Evolutionary conservation across 2,888 invertebrate genomes (phyloP), one percentile per base, ranked within the genome.

Genomic region (Protonemura montana): DNA sequence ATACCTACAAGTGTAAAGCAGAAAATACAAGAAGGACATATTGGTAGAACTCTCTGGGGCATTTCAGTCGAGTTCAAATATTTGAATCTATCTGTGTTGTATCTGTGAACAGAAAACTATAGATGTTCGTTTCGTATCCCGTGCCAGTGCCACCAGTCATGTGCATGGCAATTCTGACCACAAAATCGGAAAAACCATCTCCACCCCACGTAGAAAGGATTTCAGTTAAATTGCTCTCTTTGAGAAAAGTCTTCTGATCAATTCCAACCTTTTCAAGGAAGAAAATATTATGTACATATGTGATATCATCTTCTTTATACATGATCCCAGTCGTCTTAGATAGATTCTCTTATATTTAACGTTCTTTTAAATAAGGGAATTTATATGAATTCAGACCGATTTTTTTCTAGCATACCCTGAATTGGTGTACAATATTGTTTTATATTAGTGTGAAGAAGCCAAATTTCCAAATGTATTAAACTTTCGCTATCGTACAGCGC

Each of bases 1-100:
- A 35, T 35, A 6, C 35, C 59, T 59, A 59, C 59, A 59, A 10
- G 59, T 10, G 21, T 59, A 59, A 59, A 59, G 59, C 59, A 59
- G 59, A 59, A 59, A 59, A 59, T 59, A 59, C 59, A 59, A n/a
- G 59, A 35, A 35, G 59, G 59, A 59, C 59, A 59, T 59, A 59
- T 59, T 59, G 59, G 59, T 59, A 59, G 59, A 3, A 59, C 21
- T 59, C 59, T 59, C 59, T 59, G 13, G 59, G 59, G 59, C 59
- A 21, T 59, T 59, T 59, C 16, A 10, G 21, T 35, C 13, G 59
- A 59, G 59, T 59, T 59, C 59, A 59, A 59, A 59, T 59, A 59
- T 59, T 59, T 59, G 59, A 59, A 59, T 59, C 59, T 21, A 59
- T 59, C 21, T 10, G 59, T 59, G 13, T 59, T 59, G 5, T 41